Base-by-base conservation (phyloP, 2,797 vertebrate genomes). In the Leptodactylus fallax region DNA sequence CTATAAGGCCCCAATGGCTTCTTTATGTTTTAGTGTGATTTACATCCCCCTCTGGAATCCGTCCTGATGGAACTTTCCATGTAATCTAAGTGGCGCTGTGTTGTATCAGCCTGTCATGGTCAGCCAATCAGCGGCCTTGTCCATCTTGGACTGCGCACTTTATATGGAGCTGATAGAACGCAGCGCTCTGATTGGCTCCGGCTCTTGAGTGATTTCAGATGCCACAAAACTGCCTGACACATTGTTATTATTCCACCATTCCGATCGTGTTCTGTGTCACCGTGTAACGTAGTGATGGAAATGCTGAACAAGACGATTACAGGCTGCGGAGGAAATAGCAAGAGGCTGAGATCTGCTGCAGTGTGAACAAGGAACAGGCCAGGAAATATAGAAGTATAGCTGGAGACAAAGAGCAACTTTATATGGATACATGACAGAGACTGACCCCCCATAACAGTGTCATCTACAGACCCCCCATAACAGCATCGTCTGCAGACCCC, bases 221-320 rank as follows among this genome's bases (percentile, higher is more conserved):
- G 56, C 56, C 14, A 19, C 16, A 53, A 12, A 1, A 23, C 17
- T 36, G 11, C 60, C 9, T 80, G 81, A 79, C 61, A 88, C 51
- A 25, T 80, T 85, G 77, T 88, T 88, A 85, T 88, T 85, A 65
- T 76, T 88, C 63, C 67, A 23, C 49, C 81, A 88, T 80, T 85
- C 81, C 82, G 14, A 60, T 55, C 58, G 36, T 80, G 53, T 79
- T 88, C 78, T 72, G 45, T 85, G 87, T 51, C 36, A 21, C 25
- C 78, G 49, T 23, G n/a, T 27, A 67, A 79, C 2, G 21, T 45
- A 80, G 51, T 86, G 67, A 86, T 71, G 76, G 85, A 47, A 86
- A 53, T 7, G 16, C 27, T 65, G 4, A 77, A 47, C 58, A n/a
- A n/a, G n/a, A n/a, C n/a, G n/a, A n/a, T n/a, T n/a, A n/a, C n/a